These are phyloP conservation scores for Pandion haliaetus DNA, from an alignment of 2,113 vertebrate genomes.

Conservation along the genomic window DNA sequence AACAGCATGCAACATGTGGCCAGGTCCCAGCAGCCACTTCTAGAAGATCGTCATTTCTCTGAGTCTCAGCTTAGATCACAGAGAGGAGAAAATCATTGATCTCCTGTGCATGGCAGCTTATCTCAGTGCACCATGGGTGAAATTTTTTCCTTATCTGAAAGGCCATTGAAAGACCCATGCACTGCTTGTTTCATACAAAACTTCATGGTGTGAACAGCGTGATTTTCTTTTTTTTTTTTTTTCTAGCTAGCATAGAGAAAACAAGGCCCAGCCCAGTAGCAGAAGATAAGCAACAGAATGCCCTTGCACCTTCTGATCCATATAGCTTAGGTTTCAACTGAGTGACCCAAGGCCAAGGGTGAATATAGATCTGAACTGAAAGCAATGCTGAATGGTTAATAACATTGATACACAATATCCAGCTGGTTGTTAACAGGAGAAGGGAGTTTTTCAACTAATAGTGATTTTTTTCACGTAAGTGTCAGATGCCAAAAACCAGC, in stretches of 20 bases:
- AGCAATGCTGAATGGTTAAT: not conserved
- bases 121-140: not conserved
- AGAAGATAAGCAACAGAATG: not conserved
- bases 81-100: not conserved
- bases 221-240: not conserved
- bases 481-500: not conserved
- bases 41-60: not conserved
- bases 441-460: not conserved
- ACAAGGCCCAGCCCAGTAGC: not conserved
- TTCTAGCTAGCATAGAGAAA: not conserved
- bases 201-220: not conserved
- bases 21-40: not conserved
- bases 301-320: not conserved
- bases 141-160: not conserved
- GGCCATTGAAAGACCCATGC: not conserved
- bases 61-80: not conserved
- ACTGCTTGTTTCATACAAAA: not conserved
- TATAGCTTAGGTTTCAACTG: not conserved
- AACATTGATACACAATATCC: not conserved
- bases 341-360: not conserved
- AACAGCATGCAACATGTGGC: not conserved
- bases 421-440: not conserved
- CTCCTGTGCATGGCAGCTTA: not conserved
- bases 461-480: not conserved
- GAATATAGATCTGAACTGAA: not conserved